phyloP scores from a whole-genome alignment of 1,140 invertebrate genomes.

The Plodia interpunctella region DNA sequence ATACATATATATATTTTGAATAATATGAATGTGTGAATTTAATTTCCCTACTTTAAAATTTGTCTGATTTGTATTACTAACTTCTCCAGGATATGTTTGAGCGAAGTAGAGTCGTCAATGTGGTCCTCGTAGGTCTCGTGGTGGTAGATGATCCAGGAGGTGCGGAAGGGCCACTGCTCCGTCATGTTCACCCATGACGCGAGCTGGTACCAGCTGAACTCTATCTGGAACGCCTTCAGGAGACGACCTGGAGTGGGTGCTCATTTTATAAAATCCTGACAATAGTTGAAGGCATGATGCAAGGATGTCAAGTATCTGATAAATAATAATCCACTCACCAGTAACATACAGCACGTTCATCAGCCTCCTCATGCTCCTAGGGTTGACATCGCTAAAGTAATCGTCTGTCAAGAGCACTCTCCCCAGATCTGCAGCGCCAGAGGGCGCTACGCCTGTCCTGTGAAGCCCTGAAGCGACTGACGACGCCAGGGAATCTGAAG shows the following conservation, averaged over 20 bases:
- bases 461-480: conserved; percentile 93
- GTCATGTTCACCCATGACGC: conserved; percentile 99
- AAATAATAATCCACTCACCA: conserved; percentile 81
- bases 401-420: conserved; percentile 94
- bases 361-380: conserved; percentile 94
- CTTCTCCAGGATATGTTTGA: conserved; percentile 96
- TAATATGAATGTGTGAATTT: too few relatives aligned
- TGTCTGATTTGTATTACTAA: conserved; percentile 46
- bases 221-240: conserved; percentile 98
- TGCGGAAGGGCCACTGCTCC: conserved; percentile 98
- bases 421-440: conserved; percentile 59
- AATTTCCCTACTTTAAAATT: neutral
- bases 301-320: too few relatives aligned
- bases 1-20: too few relatives aligned
- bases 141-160: conserved; percentile 97
- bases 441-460: conserved; percentile 73
- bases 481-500: conserved; percentile 92
- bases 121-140: conserved; percentile 93
- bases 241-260: conserved; percentile 85
- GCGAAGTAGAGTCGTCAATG: conserved; percentile 89
- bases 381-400: conserved; percentile 98
- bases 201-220: conserved; percentile 98
- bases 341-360: conserved; percentile 99
- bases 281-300: too few relatives aligned
- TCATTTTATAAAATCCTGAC: neutral